These are phyloP conservation scores for Hirundichthys speculiger DNA, from an alignment of 2,113 vertebrate species.

Conservation along the genomic window DNA sequence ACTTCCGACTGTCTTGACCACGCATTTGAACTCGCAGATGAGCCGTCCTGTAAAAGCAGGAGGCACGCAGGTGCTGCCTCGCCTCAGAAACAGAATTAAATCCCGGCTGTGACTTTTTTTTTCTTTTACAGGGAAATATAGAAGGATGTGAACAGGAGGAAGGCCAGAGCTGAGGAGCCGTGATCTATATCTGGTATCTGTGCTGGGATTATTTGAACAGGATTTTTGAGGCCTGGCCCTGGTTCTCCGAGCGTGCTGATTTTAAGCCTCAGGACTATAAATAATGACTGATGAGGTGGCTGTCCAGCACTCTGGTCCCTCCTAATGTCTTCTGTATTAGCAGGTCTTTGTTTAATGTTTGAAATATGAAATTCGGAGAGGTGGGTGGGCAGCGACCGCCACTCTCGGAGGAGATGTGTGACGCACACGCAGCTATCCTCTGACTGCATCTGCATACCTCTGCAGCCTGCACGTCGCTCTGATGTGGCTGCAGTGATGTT, in stretches of 20 bases:
- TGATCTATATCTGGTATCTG: constrained; percentile 70
- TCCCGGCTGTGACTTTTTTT: not conserved
- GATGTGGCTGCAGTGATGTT: constrained; percentile 32
- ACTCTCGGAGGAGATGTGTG: constrained; percentile 51
- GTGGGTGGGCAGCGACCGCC: constrained; percentile 50
- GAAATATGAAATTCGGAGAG: constrained; percentile 42
- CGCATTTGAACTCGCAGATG: not conserved
- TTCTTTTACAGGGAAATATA: not conserved
- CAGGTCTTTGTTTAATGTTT: constrained; percentile 50
- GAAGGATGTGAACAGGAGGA: constrained; percentile 20
- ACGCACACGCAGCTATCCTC: constrained; percentile 63
- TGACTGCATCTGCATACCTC: constrained; percentile 65
- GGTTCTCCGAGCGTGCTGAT: constrained; percentile 74
- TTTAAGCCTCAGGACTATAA: constrained; percentile 72
- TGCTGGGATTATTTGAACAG: constrained; percentile 76
- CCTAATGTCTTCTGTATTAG: constrained; percentile 78
- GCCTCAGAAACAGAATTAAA: not conserved
- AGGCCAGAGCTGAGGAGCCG: constrained; percentile 21
- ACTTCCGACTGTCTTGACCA: too few relatives aligned
- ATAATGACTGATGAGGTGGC: constrained; percentile 76
- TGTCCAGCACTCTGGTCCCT: constrained; percentile 27
- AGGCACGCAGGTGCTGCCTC: not conserved
- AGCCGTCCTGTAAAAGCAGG: not conserved
- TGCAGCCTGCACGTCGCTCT: constrained; percentile 26
- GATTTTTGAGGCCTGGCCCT: constrained; percentile 68